These are phyloP conservation scores for Etheostoma nigrum DNA, from an alignment of 2,797 vertebrate genomes.

Conservation along the genomic window DNA sequence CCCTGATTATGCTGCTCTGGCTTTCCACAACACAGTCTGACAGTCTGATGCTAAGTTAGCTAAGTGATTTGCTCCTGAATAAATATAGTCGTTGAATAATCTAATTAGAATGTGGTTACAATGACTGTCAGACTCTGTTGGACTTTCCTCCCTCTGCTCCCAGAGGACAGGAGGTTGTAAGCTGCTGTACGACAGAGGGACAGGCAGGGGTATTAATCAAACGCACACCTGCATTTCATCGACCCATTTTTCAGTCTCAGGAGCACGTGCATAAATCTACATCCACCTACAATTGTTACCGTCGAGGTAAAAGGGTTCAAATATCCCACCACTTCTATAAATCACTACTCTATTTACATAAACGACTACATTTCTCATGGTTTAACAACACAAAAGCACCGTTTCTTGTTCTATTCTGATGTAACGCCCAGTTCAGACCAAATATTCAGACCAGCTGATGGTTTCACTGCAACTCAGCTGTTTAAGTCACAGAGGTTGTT, in stretches of 20 bases:
- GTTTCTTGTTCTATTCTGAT: background rate
- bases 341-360: background rate
- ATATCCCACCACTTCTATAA: conserved; percentile 8
- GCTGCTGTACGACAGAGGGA: conserved; percentile 31
- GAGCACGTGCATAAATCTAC: conserved; percentile 5
- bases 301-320: conserved; percentile 21
- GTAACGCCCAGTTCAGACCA: too few species aligned
- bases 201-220: conserved; percentile 46
- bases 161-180: conserved; percentile 40
- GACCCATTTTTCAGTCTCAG: conserved; percentile 21
- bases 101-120: conserved; percentile 65
- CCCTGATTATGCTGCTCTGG: conserved; percentile 62
- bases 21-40: conserved; percentile 59
- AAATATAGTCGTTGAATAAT: conserved; percentile 73
- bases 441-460: too few species aligned
- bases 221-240: conserved; percentile 29
- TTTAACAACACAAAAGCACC: too few species aligned
- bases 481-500: too few species aligned
- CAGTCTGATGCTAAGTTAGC: conserved; percentile 62
- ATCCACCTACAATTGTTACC: conserved; percentile 18
- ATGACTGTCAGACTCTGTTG: conserved; percentile 67
- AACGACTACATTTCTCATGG: background rate
- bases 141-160: conserved; percentile 42
- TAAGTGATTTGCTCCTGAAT: conserved; percentile 75
- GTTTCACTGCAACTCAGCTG: too few species aligned